A percentile compares a stretch with the other conserved stretches of the same genome.
These are phyloP conservation scores for Tipula unca DNA, from an alignment of 2,888 invertebrate species.

Conservation along the genomic window DNA sequence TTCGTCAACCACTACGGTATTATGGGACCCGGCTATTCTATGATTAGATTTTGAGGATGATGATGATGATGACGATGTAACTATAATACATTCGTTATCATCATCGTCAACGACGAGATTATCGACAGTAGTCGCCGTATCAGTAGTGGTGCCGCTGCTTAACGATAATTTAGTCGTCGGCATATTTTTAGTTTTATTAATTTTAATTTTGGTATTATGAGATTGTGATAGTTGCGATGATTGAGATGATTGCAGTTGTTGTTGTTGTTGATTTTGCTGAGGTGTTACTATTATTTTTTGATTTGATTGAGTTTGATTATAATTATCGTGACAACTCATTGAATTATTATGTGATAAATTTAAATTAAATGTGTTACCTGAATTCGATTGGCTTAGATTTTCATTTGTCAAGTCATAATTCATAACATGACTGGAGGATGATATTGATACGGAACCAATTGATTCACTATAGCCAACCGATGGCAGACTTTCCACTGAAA, in stretches of 20 bases:
- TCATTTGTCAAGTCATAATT: constrained; percentile 15
- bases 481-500: constrained; percentile 4
- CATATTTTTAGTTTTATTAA: background rate
- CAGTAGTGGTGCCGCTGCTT: background rate
- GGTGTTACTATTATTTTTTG: background rate
- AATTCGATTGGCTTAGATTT: constrained; percentile 14
- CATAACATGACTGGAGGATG: constrained; percentile 4
- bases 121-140: background rate
- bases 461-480: constrained; percentile 16
- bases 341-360: constrained; percentile 15
- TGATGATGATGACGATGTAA: background rate
- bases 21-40: background rate
- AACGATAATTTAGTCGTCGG: background rate
- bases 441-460: constrained; percentile 8
- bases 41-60: background rate
- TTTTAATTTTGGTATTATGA: constrained; percentile 1
- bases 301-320: constrained; percentile 14
- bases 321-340: background rate
- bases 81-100: background rate
- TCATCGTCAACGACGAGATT: background rate
- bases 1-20: background rate
- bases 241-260: constrained; percentile 15
- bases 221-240: constrained; percentile 8
- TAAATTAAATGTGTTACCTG: constrained; percentile 9
- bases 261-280: constrained; percentile 18